Evolutionary conservation across 2,797 vertebrate species (phyloP), one percentile per base, ranked within the genome.

Genomic region (Dicrostonyx torquatus): DNA sequence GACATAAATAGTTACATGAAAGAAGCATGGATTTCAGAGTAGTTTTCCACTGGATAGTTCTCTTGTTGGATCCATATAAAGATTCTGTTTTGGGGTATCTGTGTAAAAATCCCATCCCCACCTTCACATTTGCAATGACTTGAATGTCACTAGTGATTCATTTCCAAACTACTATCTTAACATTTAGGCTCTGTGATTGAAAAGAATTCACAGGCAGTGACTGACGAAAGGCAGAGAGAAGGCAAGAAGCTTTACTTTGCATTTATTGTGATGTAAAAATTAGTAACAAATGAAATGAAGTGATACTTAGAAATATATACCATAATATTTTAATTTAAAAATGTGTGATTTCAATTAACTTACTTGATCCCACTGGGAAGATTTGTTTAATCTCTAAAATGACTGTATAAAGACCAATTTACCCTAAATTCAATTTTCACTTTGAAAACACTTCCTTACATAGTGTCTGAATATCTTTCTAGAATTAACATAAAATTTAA

Each of bases 71-170:
- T 37, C 1, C 22, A 79, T 79, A 93, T 94, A 94, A 48, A 1
- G 15, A 90, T 93, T 82, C 66, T 94, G 13, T 70, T 29, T 77
- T 95, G 76, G 75, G 78, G 34, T 58, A 31, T 94, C 6, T 86
- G 50, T 76, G 24, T 93, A 77, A 43, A 94, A 70, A 40, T 82
- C 4, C 84, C 29, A 87, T 58, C 15, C 58, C 82, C 10, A 10
- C 17, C 34, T 40, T 78, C 14, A 12, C n/a, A 92, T 70, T 88
- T 34, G 58, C 26, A 95, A 87, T 22, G 77, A 68, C 5, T 37
- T 75, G 53, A 85, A 89, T 78, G 37, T 68, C 70, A 80, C 31
- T 13, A 43, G 75, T 95, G 78, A 94, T 85, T 93, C n/a, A 93
- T 85, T 94, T 53, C 4, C 79, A 78, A 53, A 37, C 2, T 29